phyloP scores from a whole-genome alignment of 2,888 invertebrate genomes.

The Rhimphoctona megacephalus region DNA sequence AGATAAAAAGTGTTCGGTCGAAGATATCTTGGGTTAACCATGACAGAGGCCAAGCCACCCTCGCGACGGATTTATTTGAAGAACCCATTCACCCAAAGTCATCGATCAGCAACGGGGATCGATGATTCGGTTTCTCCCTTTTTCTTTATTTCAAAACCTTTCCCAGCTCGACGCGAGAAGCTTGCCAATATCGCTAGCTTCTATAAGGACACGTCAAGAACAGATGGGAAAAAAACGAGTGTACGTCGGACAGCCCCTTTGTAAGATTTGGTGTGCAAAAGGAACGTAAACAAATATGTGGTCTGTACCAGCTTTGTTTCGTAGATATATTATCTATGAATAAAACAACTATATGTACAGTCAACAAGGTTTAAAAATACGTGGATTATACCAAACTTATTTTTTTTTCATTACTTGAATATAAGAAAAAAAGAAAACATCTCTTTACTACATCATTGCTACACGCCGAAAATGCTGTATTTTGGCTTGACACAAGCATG shows the following conservation, averaged over 20 bases:
- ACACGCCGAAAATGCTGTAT: neutral
- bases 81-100: conserved; percentile 32
- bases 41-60: conserved; percentile 15
- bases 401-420: neutral
- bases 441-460: neutral
- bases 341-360: neutral
- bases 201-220: conserved; percentile 21
- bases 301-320: neutral
- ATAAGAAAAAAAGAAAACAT: neutral
- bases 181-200: conserved; percentile 16
- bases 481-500: neutral
- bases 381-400: neutral
- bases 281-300: neutral
- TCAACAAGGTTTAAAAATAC: neutral
- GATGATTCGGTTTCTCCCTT: conserved; percentile 32
- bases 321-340: too few species aligned
- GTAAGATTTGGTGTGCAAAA: conserved; percentile 3
- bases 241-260: conserved; percentile 36
- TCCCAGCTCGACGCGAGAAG: neutral
- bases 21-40: neutral
- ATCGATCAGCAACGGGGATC: conserved; percentile 59
- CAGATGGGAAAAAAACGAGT: conserved; percentile 35
- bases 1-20: conserved; percentile 77
- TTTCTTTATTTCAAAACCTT: neutral
- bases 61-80: conserved; percentile 36